Evolutionary conservation across 2,113 vertebrate species (phyloP), one percentile per base, ranked within the genome.

Genomic region (Machaerirhynchus nigripectus): DNA sequence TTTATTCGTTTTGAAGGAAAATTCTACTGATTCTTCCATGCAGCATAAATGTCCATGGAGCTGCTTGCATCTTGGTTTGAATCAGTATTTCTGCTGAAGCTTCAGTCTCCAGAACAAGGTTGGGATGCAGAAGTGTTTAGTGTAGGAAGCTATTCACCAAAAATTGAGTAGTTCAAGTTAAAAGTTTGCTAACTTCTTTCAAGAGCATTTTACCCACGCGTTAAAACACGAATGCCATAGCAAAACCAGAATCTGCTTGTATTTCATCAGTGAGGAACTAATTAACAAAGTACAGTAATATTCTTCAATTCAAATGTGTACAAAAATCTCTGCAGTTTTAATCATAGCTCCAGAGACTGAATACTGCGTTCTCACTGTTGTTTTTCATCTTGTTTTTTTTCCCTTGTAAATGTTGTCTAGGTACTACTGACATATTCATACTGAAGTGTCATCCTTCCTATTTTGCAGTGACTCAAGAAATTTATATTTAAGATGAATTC

Each of bases 191-290:
- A 21, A 39, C 16, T 57, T 44, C 37, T 84, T 89, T 91, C 20
- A 26, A 0, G 1, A 37, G 9, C 27, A 64, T 87, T 86, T 82
- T 44, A 39, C 7, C 31, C 0, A 0, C 15, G 15, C 5, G 9
- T 15, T n/a, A 53, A 67, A 91, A 11, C 13, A 49, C 0, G 6
- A 61, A 55, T 26, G 9, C 6, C 12, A 15, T 5, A 15, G 12
- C 3, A 81, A 73, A 84, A 26, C 0, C 20, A 82, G 67, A 59
- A 79, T 65, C 15, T 71, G 2, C 37, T 78, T 33, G 4, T 22
- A 71, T 60, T n/a, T 92, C 4, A 33, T 56, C 20, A 30, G 4
- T 44, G 42, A 87, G 17, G 53, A 84, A 55, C 10, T 84, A 78
- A 85, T 46, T 63, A 15, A 61, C 15, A 39, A 82, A 79, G 8